These are phyloP conservation scores for Halesus radiatus DNA, from an alignment of 1,140 invertebrate genomes.

Conservation along the genomic window DNA sequence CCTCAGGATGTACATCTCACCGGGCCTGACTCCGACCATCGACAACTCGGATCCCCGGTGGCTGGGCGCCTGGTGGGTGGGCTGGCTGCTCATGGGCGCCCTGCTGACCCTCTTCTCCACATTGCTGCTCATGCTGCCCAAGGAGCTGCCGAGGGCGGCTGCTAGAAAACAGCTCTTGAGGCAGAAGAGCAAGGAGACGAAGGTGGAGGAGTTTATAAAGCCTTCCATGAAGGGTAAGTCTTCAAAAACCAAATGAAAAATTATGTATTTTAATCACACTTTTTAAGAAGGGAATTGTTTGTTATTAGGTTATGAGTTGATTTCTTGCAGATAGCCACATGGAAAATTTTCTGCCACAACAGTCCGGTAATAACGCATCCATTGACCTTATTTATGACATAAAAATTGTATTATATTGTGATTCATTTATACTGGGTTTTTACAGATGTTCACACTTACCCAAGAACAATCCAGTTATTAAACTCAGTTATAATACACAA, in stretches of 20 bases:
- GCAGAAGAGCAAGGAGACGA: slow-evolving; percentile 62
- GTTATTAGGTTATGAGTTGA: too few relatives aligned
- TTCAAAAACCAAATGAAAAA: background rate
- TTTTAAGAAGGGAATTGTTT: too few relatives aligned
- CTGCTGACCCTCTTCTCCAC: slow-evolving; percentile 75
- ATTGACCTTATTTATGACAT: too few relatives aligned
- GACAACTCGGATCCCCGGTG: slow-evolving; percentile 79
- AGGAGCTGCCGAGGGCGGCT: slow-evolving; percentile 74
- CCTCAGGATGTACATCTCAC: slow-evolving; percentile 79
- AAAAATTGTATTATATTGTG: too few relatives aligned
- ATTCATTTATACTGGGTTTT: too few relatives aligned
- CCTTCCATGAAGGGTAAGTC: slow-evolving; percentile 61
- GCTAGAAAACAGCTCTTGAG: slow-evolving; percentile 69
- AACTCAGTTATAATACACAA: too few relatives aligned
- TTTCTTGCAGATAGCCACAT: too few relatives aligned
- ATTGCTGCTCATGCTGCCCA: slow-evolving; percentile 77
- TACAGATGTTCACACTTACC: too few relatives aligned
- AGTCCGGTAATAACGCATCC: too few relatives aligned
- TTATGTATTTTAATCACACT: too few relatives aligned
- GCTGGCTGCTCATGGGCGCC: slow-evolving; percentile 80
- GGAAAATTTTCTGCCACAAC: too few relatives aligned
- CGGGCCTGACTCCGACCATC: slow-evolving; percentile 78
- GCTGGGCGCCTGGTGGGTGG: slow-evolving; percentile 86
- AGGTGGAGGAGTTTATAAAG: slow-evolving; percentile 61
- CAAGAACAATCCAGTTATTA: too few relatives aligned